Evolutionary conservation across 2,797 vertebrate genomes (phyloP).

Genomic region (Pangasius larnaudii): DNA sequence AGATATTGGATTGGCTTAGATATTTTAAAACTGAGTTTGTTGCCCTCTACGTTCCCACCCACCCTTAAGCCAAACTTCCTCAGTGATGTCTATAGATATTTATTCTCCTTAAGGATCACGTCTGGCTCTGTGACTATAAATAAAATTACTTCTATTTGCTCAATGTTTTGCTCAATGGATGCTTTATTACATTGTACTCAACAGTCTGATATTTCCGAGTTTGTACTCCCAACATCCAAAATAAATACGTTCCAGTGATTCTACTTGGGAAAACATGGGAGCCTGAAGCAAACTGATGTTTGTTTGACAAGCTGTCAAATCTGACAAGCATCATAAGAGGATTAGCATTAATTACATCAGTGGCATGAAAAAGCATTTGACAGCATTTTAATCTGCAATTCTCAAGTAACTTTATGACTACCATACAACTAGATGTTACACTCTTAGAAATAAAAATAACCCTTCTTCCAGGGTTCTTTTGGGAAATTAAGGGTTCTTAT

Average conservation of each 20-base stretch:
- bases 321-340: neutral
- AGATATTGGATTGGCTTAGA: neutral
- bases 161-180: neutral
- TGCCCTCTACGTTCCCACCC: neutral
- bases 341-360: conserved; percentile 11
- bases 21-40: neutral
- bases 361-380: neutral
- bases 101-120: neutral
- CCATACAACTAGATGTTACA: neutral
- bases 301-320: neutral
- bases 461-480: neutral
- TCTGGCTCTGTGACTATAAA: neutral
- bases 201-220: neutral
- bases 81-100: neutral
- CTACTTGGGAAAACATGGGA: neutral
- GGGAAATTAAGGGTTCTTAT: neutral
- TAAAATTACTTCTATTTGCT: neutral
- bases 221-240: neutral
- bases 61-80: neutral
- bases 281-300: neutral
- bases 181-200: neutral
- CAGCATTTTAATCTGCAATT: neutral
- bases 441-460: neutral
- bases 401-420: neutral
- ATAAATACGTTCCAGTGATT: neutral